These are phyloP conservation scores for Rhinella marina DNA, from an alignment of 2,797 vertebrate genomes.

Conservation along the genomic window DNA sequence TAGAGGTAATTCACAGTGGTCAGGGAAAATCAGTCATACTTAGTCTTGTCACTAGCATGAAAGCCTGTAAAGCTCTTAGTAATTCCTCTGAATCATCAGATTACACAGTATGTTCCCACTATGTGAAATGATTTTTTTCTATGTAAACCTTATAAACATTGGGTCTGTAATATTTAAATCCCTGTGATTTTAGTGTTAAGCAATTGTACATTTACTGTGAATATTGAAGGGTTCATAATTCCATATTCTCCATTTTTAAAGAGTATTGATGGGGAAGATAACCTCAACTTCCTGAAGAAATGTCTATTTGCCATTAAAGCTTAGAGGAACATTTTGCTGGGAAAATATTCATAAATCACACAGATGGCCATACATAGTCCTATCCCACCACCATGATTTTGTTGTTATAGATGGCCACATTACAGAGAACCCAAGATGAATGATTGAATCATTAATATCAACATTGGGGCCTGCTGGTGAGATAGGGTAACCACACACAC, in stretches of 20 bases:
- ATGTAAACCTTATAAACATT: not conserved
- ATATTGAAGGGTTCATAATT: not conserved
- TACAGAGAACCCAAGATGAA: not conserved
- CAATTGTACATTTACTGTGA: not conserved
- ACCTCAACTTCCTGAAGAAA: not conserved
- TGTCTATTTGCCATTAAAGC: not conserved
- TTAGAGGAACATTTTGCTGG: not conserved
- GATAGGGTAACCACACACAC: not conserved
- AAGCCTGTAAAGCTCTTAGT: not conserved
- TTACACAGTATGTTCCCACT: constrained; percentile 2
- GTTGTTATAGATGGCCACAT: not conserved
- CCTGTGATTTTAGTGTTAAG: not conserved
- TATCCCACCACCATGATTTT: not conserved
- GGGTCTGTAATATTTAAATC: not conserved
- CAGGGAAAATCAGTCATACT: constrained; percentile 4
- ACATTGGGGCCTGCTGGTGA: not conserved
- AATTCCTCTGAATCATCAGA: constrained; percentile 27
- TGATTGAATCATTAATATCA: not conserved
- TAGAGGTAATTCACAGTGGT: not conserved
- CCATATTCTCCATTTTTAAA: not conserved
- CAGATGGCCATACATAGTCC: not conserved
- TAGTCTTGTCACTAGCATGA: not conserved
- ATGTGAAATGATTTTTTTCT: not conserved
- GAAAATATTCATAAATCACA: not conserved
- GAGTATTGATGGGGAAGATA: not conserved